A percentile compares a stretch with the other conserved stretches of the same genome.
These are phyloP conservation scores for Struthidea cinerea DNA, from an alignment of 2,113 vertebrate genomes.

Conservation along the genomic window DNA sequence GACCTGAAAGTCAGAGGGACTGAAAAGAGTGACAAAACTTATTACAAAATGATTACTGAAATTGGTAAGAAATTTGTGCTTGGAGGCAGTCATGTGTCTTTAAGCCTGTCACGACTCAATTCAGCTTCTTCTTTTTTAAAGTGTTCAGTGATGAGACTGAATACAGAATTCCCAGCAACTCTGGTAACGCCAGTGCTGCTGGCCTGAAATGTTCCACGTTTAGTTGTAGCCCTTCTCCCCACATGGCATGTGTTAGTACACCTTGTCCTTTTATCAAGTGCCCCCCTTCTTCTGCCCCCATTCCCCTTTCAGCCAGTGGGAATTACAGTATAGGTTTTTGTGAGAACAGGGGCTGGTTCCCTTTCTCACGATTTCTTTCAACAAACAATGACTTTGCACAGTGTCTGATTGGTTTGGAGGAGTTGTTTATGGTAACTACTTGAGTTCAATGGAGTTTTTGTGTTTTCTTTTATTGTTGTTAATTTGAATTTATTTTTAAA, in stretches of 20 bases:
- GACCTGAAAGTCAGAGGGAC: background rate
- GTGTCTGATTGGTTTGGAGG: background rate
- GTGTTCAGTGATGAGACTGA: background rate
- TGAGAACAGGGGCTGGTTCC: background rate
- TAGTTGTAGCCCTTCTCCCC: background rate
- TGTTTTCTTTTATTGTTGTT: slow-evolving; percentile 42
- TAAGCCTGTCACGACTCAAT: background rate
- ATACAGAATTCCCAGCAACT: background rate
- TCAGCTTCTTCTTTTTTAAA: background rate
- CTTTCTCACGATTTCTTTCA: background rate
- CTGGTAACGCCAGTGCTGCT: background rate
- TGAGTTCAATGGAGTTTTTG: background rate
- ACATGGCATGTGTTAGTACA: background rate
- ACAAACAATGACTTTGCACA: background rate
- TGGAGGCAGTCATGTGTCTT: background rate
- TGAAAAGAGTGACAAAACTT: background rate
- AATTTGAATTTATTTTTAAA: slow-evolving; percentile 52
- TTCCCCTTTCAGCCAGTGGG: background rate
- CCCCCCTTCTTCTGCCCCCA: background rate
- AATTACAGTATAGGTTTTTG: background rate
- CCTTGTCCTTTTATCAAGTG: background rate
- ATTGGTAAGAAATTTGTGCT: background rate
- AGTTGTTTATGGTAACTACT: background rate
- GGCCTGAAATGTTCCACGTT: background rate
- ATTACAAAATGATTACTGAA: background rate